Base-by-base conservation (phyloP, 2,113 vertebrate species). In the Pelmatolapia mariae region DNA sequence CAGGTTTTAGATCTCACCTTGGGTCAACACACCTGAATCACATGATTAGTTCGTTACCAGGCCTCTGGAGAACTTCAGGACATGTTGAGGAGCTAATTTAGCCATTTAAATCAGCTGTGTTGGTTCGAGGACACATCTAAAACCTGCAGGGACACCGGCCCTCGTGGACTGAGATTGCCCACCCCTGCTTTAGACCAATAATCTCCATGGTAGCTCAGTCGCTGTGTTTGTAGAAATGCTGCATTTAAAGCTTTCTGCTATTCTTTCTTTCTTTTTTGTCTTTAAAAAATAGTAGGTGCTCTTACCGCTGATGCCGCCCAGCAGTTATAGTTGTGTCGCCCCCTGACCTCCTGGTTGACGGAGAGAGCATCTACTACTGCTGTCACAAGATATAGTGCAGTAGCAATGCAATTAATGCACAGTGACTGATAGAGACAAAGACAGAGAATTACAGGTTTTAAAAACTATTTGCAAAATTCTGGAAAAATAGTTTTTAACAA, bases 301-400 rank as follows among this genome's bases (percentile, higher is more conserved):
- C 97, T 98, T 96, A 99, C 98, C 83, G 97, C 97, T 8, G 98
- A 98, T 89, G 97, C 97, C 2, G 97, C 95, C 98, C 98, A 98
- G 94, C 98, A 97, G 95, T 97, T 98, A 95, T 97, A 98, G 93
- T 97, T 98, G 94, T 98, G 97, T 83, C 94, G 92, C n/a, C 93
- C 96, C 43, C 96, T 95, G 45, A 83, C 91, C 82, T 97, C 97
- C 5, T 95, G 93, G 84, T 92, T 96, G 81, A 98, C 94, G 3
- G 96, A 97, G 52, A 96, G 86, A 4, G 97, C 96, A 7, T 97
- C 96, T 73, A 97, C 96, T 9, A 97, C 91, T 31, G 98, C 97
- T 24, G 97, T 96, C n/a, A 97, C 96, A 94, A 98, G 95, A 94
- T 98, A 99, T 47, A 99, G 91, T 90, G 96, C 5, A 33, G 97